phyloP scores from a whole-genome alignment of 2,113 vertebrate genomes.

The Thalassarche chlororhynchos region DNA sequence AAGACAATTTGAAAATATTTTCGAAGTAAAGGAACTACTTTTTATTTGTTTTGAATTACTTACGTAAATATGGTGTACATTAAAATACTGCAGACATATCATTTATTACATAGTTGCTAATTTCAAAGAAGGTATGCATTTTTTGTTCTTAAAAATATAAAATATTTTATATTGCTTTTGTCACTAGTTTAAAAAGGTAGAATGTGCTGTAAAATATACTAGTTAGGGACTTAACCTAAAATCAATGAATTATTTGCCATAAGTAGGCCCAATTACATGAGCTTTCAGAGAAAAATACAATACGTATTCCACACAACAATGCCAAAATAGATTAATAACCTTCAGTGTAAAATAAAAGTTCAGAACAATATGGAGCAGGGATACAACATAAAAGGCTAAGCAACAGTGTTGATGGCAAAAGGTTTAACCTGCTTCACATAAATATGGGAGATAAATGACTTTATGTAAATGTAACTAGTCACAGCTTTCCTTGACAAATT shows the following conservation, averaged over 20 bases:
- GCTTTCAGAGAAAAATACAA: neutral
- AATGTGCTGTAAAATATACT: neutral
- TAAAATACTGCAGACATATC: neutral
- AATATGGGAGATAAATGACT: neutral
- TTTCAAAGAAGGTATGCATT: neutral
- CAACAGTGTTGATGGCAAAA: neutral
- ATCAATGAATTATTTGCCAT: neutral
- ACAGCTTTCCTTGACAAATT: constrained; percentile 17
- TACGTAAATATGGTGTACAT: neutral
- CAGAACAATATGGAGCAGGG: neutral
- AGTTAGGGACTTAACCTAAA: neutral
- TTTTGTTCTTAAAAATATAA: neutral
- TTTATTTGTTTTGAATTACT: neutral
- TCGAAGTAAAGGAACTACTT: neutral
- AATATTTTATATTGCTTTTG: neutral
- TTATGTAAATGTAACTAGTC: neutral
- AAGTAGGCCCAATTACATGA: neutral
- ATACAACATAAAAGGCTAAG: neutral
- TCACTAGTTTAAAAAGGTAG: neutral
- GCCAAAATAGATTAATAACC: neutral
- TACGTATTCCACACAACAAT: neutral
- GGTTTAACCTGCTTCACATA: neutral
- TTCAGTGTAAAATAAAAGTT: neutral
- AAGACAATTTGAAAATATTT: neutral
- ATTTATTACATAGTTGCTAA: neutral